Evolutionary conservation across 2,888 invertebrate species (phyloP), one percentile per base, ranked within the genome.

Genomic region (Tridacna crocea): DNA sequence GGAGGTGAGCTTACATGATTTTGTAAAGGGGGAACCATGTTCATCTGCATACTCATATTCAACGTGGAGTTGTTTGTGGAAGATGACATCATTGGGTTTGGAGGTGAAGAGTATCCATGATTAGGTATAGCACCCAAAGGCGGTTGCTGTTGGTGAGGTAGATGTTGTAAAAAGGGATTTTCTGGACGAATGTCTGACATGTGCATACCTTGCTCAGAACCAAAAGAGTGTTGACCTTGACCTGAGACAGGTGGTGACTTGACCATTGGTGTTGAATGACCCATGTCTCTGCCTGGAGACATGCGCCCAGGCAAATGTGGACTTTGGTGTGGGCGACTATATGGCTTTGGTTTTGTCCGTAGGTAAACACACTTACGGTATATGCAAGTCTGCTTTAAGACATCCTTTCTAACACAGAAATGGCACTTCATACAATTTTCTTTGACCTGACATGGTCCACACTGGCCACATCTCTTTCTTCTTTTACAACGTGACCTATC

Each of bases 401-500:
- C 91, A 78, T 91, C 91, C 77, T 90, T 90, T 48, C 92, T 83
- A 70, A 92, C 70, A 82, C 92, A 92, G 84, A 91, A 91, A 77
- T 91, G 91, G 83, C 92, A 92, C 79, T 91, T 91, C 87, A 89
- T 90, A 80, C 92, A 92, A 74, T 92, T 92, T 73, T 92, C 91
- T 72, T 92, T 92, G 66, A 92, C 91, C 80, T 92, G 91, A 84
- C 92, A 92, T 1, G 92, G 92, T 3, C 91, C 92, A 82, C 92
- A 92, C 79, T 92, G 91, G 4, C 92, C 92, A 87, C 92, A 92
- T 15, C 92, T 79, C 13, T 90, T 87, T 10, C 92, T 79, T 13
- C 92, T 83, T 77, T 92, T 92, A 60, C 91, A 88, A 1, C 91
- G 88, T 26, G 89, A 88, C 55, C 90, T 84, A 68, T 89, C 89